Evolutionary conservation across 2,113 vertebrate species (phyloP), one percentile per base, ranked within the genome.

Genomic region (Neogale vison): DNA sequence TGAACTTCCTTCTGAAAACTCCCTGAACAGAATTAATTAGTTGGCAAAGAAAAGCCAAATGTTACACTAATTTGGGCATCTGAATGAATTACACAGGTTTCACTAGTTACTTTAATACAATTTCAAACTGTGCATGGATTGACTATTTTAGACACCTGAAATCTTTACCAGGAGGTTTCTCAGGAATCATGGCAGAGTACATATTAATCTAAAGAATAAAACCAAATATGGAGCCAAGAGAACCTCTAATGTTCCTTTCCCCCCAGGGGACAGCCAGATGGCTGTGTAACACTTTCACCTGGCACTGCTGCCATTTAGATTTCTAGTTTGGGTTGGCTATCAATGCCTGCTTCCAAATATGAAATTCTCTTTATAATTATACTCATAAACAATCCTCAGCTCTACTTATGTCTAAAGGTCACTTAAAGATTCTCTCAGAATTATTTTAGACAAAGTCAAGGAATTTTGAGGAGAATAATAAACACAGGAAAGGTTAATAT

Each of bases 1-100:
- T 95, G 80, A 97, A 96, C 12, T 31, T 96, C 4, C 9, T 89
- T 97, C 77, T 97, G 45, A 98, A 98, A 96, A 72, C 63, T 97
- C 67, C 88, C 29, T 96, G 3, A 45, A 80, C 36, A 93, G 79
- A 96, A 81, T 42, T 17, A 0, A 18, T 87, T 93, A 39, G 4
- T 63, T 98, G 71, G 80, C 74, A 97, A 91, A 79, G 26, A 93
- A 94, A 96, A 97, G 9, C 93, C 23, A 88, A 86, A 93, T 88
- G 17, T 77, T 90, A 11, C 77, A 85, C 34, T 94, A 93, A 3
- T 31, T 55, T 86, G 61, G 47, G 1, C 17, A 86, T 13, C 26
- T 94, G 96, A 95, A 42, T 72, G 59, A 45, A 97, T 72, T 83
- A 18, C 26, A 96, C 79, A 97, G 83, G 29, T 52, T 6, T 57